These are phyloP conservation scores for Acridotheres tristis DNA, from an alignment of 2,797 vertebrate species.

Conservation along the genomic window DNA sequence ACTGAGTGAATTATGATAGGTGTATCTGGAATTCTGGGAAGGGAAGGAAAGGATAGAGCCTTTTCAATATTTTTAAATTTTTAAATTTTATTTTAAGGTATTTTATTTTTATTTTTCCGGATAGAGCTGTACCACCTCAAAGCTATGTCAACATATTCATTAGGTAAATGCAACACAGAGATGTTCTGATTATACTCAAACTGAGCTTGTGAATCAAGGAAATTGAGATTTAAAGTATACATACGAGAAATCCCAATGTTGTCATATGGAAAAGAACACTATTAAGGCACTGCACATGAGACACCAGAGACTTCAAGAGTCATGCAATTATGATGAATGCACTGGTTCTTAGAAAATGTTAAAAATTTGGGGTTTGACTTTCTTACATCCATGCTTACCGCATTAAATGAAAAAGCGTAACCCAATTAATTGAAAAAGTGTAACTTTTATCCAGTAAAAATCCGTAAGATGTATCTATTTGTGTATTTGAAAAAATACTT, in stretches of 20 bases:
- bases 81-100: neutral
- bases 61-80: neutral
- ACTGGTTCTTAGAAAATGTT: neutral
- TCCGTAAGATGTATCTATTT: rapidly evolving
- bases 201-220: neutral
- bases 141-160: neutral
- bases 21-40: conserved; percentile 5
- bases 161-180: neutral
- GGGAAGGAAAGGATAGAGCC: neutral
- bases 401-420: neutral
- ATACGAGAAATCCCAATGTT: neutral
- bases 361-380: neutral
- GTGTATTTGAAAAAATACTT: neutral
- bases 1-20: neutral
- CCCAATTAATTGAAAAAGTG: neutral
- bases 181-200: neutral
- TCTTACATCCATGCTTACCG: rapidly evolving
- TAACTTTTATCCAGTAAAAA: neutral
- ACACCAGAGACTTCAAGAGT: neutral
- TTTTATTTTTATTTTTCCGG: neutral
- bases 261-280: neutral
- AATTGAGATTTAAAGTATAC: neutral
- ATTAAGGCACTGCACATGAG: neutral
- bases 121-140: neutral
- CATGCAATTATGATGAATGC: neutral